Evolutionary conservation across 1,140 invertebrate species (phyloP).

Genomic region (Tribolium madens): DNA sequence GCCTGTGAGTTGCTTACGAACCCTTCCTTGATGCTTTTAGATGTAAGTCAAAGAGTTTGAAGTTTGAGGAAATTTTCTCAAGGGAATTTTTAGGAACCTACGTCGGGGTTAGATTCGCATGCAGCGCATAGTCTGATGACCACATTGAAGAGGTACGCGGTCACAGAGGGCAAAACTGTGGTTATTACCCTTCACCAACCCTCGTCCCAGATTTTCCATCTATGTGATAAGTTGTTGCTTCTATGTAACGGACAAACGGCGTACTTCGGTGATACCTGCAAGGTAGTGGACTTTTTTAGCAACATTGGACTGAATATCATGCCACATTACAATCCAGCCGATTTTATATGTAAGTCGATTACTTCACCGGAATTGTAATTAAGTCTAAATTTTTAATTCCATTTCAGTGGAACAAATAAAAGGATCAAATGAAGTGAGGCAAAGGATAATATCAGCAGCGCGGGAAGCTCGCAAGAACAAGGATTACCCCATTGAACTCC

Average conservation of each 20-base stretch:
- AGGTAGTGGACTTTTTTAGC: conserved; percentile 83
- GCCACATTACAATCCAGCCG: conserved; percentile 88
- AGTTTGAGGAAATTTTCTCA: neutral
- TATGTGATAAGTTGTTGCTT: conserved; percentile 85
- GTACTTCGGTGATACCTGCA: conserved; percentile 82
- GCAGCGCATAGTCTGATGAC: conserved; percentile 82
- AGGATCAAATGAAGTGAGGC: conserved; percentile 75
- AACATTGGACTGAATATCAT: conserved; percentile 80
- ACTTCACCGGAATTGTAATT: too few relatives aligned
- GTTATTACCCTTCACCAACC: conserved; percentile 89
- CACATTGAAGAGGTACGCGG: conserved; percentile 80
- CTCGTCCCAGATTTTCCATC: conserved; percentile 89
- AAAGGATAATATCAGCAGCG: conserved; percentile 78
- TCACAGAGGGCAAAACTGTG: conserved; percentile 83
- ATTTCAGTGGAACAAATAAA: conserved; percentile 85
- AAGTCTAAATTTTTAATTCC: too few relatives aligned
- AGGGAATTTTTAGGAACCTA: conserved; percentile 79
- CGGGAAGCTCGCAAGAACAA: conserved; percentile 71
- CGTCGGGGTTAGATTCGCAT: conserved; percentile 87
- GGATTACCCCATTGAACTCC: conserved; percentile 71
- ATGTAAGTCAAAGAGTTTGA: conserved; percentile 74
- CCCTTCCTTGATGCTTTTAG: conserved; percentile 85
- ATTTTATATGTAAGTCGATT: conserved; percentile 89
- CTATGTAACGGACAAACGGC: conserved; percentile 83
- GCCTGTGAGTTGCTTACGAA: conserved; percentile 89